Percentiles rank a stretch among this genome's conserved stretches.
Conservation (phyloP, 2,797 vertebrate genomes). For the Sphenopsis melanotis region DNA sequence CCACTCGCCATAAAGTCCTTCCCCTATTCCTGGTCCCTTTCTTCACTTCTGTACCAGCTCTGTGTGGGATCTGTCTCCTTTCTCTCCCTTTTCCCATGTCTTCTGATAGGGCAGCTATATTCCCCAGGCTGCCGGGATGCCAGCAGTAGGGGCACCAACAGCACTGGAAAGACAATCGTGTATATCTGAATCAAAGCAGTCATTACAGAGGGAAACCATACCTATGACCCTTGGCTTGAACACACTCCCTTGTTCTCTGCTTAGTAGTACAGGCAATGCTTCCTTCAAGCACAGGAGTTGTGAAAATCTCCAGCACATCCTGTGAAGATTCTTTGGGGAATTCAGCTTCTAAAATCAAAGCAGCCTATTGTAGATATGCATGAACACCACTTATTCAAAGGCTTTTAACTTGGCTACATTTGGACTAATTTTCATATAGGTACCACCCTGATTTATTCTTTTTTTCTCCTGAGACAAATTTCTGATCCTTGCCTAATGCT, state of each 20-base stretch:
- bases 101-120: background rate
- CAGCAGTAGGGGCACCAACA: background rate
- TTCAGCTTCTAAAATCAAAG: slow-evolving; percentile 28
- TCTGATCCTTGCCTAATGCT: slow-evolving; percentile 17
- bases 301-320: slow-evolving; percentile 26
- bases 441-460: background rate
- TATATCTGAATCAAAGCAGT: background rate
- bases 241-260: background rate
- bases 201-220: background rate
- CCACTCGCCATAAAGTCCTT: background rate
- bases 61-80: background rate
- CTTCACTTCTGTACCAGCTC: background rate
- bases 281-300: background rate
- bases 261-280: background rate
- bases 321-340: slow-evolving; percentile 5
- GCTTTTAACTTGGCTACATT: background rate
- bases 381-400: slow-evolving; percentile 22
- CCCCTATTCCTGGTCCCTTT: background rate
- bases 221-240: background rate
- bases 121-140: background rate
- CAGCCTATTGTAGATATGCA: background rate
- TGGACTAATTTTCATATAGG: background rate
- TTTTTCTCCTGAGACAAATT: background rate
- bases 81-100: background rate
- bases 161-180: background rate